These are phyloP conservation scores for Natrix natrix DNA, from an alignment of 2,797 vertebrate genomes.

Conservation along the genomic window DNA sequence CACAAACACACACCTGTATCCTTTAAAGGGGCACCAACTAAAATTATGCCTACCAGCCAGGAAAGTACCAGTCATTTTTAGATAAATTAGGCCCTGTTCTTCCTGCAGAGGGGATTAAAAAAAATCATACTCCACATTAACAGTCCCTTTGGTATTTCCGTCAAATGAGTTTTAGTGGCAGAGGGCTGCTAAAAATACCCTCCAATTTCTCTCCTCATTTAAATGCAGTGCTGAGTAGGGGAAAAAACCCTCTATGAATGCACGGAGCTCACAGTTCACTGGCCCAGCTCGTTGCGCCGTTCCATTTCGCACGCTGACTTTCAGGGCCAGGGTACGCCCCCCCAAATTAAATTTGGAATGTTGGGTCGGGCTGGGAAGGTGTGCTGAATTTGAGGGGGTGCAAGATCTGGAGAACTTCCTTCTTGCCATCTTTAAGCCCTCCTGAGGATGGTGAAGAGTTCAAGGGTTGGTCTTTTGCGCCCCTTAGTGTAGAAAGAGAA, in stretches of 20 bases:
- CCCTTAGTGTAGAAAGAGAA: not conserved
- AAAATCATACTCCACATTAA: constrained; percentile 57
- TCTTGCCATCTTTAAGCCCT: not conserved
- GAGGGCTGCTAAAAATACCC: constrained; percentile 66
- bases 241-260: constrained; percentile 24
- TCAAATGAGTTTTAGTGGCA: constrained; percentile 70
- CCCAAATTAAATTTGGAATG: not conserved
- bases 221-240: constrained; percentile 54
- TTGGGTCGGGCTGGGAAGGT: not conserved
- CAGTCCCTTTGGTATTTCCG: constrained; percentile 64
- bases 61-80: constrained; percentile 66
- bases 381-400: no score
- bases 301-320: not conserved
- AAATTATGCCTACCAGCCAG: constrained; percentile 58
- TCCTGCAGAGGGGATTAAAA: constrained; percentile 56
- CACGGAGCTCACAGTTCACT: constrained; percentile 38
- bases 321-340: not conserved
- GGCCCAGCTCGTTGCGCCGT: constrained; percentile 16
- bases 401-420: not conserved
- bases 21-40: constrained; percentile 41
- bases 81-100: constrained; percentile 63
- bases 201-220: constrained; percentile 62
- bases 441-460: not conserved
- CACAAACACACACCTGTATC: not conserved
- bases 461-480: not conserved